Percentiles rank a stretch among this genome's conserved stretches.
These are phyloP conservation scores for Plebejus anna DNA, from an alignment of 2,888 invertebrate genomes.

Conservation along the genomic window DNA sequence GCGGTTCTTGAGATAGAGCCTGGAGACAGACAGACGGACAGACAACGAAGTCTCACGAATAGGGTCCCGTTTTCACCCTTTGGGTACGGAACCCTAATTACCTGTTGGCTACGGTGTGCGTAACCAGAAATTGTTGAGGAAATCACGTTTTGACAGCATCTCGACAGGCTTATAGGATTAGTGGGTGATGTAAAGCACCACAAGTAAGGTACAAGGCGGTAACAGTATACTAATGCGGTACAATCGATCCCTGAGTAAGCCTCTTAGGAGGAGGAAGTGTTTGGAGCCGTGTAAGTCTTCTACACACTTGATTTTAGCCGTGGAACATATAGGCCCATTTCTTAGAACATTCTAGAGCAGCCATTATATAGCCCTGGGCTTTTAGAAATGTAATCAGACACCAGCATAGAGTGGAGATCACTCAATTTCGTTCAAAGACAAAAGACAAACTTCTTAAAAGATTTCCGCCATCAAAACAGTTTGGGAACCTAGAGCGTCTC, in stretches of 20 bases:
- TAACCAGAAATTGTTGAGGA: background rate
- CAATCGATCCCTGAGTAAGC: conserved; percentile 14
- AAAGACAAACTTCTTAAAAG: no score
- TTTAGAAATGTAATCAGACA: no score
- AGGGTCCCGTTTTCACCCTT: no score
- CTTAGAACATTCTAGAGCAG: background rate
- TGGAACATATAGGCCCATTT: background rate
- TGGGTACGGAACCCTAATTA: no score
- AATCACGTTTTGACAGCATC: background rate
- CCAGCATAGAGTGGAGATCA: no score
- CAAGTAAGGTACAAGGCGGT: conserved; percentile 9
- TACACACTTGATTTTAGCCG: conserved; percentile 16
- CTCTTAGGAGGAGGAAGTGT: conserved; percentile 22
- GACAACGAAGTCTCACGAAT: no score
- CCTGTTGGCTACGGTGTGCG: no score
- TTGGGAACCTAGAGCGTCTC: no score
- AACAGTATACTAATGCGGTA: conserved; percentile 7
- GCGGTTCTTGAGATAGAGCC: no score
- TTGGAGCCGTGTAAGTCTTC: conserved; percentile 19
- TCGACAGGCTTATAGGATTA: background rate
- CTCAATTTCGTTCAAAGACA: no score
- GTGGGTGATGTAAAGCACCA: conserved; percentile 7
- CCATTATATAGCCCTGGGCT: background rate
- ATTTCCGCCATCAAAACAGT: no score
- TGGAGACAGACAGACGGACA: no score